A percentile compares a stretch with the other conserved stretches of the same genome.
Conservation (phyloP, 2,888 invertebrate species). For the Temnothorax ravouxi region DNA sequence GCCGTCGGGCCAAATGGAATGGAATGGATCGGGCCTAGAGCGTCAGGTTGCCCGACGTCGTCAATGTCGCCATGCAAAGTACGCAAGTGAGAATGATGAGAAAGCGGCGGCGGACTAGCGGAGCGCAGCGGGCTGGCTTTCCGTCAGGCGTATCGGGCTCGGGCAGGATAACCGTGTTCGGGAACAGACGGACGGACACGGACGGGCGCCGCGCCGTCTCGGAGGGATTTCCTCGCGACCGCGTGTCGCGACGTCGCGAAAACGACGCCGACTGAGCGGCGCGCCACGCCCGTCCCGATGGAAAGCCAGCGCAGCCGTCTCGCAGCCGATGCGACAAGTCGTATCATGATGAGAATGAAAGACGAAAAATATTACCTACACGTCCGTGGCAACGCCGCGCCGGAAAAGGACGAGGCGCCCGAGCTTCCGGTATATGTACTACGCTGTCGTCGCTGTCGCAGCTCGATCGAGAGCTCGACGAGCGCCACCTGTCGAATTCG, state of each 20-base stretch:
- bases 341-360: conserved; percentile 81
- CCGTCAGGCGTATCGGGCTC: conserved; percentile 63
- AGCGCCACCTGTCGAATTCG: conserved; percentile 54
- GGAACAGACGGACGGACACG: background rate
- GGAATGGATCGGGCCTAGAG: background rate
- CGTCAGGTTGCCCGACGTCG: conserved; percentile 41
- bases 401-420: conserved; percentile 82
- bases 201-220: background rate
- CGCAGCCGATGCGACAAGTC: conserved; percentile 73
- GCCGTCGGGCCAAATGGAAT: no score
- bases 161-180: background rate
- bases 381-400: conserved; percentile 79
- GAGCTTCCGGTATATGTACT: conserved; percentile 73
- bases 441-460: conserved; percentile 29
- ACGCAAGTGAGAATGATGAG: conserved; percentile 39
- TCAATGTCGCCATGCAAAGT: conserved; percentile 67
- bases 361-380: conserved; percentile 84
- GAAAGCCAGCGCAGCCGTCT: conserved; percentile 69
- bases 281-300: conserved; percentile 72
- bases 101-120: conserved; percentile 31
- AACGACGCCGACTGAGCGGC: conserved; percentile 30
- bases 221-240: background rate
- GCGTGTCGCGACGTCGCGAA: conserved; percentile 16
- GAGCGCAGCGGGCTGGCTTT: conserved; percentile 62
- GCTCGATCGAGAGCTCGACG: conserved; percentile 54